phyloP scores from a whole-genome alignment of 2,797 vertebrate genomes.

The Urosaurus nigricauda region DNA sequence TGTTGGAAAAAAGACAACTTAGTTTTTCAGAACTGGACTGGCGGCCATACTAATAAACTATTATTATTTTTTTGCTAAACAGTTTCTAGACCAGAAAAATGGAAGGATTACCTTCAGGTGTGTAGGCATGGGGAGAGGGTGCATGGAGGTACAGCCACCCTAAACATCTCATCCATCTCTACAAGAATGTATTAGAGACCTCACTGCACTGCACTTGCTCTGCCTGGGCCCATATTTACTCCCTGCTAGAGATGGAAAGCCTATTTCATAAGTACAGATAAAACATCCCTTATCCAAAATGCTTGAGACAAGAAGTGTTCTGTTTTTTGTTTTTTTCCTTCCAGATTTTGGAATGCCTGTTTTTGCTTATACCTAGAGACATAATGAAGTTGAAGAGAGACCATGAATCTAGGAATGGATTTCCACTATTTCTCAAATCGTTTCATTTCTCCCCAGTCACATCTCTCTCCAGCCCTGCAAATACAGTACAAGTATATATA shows the following conservation, averaged over 20 bases:
- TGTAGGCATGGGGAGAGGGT: not conserved
- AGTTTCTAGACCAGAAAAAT: not conserved
- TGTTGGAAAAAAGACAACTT: not conserved
- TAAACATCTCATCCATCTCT: not conserved
- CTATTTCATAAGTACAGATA: not conserved
- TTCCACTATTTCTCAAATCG: no score
- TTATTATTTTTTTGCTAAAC: constrained; percentile 12
- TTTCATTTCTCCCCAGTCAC: no score
- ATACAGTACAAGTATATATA: no score
- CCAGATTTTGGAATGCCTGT: no score
- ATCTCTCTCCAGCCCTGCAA: no score
- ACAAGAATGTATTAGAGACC: not conserved
- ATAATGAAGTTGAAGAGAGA: no score
- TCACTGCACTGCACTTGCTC: not conserved
- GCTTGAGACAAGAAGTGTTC: no score
- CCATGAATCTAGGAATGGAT: no score
- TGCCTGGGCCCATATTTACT: not conserved
- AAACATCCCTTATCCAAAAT: no score
- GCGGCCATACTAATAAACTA: not conserved
- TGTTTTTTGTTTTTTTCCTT: no score
- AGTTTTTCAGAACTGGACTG: not conserved
- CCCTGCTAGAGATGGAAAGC: not conserved
- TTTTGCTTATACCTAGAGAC: no score
- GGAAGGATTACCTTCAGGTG: not conserved
- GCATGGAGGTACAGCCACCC: not conserved